These are phyloP conservation scores for Arrhopalites spinosus DNA, from an alignment of 2,888 invertebrate genomes.

Conservation along the genomic window DNA sequence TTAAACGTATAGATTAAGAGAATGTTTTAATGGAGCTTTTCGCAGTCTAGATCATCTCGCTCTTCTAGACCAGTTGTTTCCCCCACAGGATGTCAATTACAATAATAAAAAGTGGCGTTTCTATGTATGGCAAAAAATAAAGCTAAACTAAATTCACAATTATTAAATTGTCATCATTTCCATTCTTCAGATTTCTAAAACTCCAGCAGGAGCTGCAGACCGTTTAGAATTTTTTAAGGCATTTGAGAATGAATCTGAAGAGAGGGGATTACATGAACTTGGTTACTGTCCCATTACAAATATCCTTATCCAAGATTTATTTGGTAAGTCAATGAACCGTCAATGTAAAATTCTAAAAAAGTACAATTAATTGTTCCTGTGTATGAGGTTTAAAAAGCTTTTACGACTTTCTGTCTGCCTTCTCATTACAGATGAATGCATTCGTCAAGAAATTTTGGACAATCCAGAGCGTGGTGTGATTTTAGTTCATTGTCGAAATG, in stretches of 20 bases:
- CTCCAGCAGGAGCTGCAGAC: not conserved
- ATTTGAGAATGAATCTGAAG: not conserved
- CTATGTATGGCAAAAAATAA: not conserved
- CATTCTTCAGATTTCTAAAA: not conserved
- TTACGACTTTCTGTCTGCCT: not conserved
- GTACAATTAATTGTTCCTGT: not conserved
- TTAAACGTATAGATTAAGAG: no score
- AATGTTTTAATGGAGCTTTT: no score
- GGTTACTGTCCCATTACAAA: not conserved
- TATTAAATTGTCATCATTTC: not conserved
- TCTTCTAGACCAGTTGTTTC: not conserved
- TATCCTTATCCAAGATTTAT: not conserved
- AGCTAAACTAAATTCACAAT: not conserved
- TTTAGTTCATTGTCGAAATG: not conserved
- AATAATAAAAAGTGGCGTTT: not conserved
- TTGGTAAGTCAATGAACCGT: not conserved
- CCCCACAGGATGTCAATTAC: not conserved
- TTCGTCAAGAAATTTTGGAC: constrained; percentile 9
- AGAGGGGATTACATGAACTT: not conserved
- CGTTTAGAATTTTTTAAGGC: not conserved
- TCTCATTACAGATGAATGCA: not conserved
- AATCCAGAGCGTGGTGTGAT: not conserved
- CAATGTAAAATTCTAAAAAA: not conserved
- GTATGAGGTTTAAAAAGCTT: not conserved
- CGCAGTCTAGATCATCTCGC: no score